Percentiles rank a stretch among this genome's conserved stretches.
phyloP scores from a whole-genome alignment of 2,888 invertebrate genomes.

The Caenorhabditis drosophilae region DNA sequence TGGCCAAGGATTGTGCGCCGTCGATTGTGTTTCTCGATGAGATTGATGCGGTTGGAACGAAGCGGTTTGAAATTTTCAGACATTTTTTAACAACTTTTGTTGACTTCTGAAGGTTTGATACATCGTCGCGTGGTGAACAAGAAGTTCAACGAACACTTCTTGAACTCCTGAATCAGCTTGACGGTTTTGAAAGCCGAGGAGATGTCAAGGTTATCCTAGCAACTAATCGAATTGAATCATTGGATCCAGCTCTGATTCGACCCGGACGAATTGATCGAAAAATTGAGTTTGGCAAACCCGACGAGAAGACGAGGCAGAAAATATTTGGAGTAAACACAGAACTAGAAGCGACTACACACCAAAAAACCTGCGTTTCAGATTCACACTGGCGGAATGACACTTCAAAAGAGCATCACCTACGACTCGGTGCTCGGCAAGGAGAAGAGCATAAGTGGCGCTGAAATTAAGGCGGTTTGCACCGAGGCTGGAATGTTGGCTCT shows the following conservation, averaged over 20 bases:
- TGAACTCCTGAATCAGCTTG: conserved; percentile 93
- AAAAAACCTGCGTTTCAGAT: conserved; percentile 18
- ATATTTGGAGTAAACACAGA: conserved; percentile 38
- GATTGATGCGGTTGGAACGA: conserved; percentile 98
- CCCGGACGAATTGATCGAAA: conserved; percentile 98
- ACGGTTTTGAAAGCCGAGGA: conserved; percentile 93
- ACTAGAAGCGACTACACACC: neutral
- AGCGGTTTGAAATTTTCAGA: too few relatives aligned
- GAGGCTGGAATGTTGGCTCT: conserved; percentile 60
- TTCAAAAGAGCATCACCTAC: conserved; percentile 49
- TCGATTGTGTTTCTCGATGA: conserved; percentile 99
- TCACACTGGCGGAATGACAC: conserved; percentile 46
- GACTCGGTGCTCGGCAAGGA: conserved; percentile 49
- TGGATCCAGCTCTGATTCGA: conserved; percentile 96
- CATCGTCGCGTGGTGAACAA: conserved; percentile 29
- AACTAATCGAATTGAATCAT: conserved; percentile 94
- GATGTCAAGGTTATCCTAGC: conserved; percentile 98
- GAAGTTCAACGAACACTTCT: conserved; percentile 98
- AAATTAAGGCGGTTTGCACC: conserved; percentile 55
- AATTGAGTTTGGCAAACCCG: conserved; percentile 91
- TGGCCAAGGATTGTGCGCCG: conserved; percentile 60
- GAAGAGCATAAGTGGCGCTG: conserved; percentile 53
- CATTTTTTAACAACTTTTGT: too few relatives aligned
- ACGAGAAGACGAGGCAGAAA: conserved; percentile 93
- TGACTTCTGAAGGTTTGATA: too few relatives aligned